Evolutionary conservation across 2,797 vertebrate genomes (phyloP), one percentile per base, ranked within the genome.

Genomic region (Chloroceryle amazona): DNA sequence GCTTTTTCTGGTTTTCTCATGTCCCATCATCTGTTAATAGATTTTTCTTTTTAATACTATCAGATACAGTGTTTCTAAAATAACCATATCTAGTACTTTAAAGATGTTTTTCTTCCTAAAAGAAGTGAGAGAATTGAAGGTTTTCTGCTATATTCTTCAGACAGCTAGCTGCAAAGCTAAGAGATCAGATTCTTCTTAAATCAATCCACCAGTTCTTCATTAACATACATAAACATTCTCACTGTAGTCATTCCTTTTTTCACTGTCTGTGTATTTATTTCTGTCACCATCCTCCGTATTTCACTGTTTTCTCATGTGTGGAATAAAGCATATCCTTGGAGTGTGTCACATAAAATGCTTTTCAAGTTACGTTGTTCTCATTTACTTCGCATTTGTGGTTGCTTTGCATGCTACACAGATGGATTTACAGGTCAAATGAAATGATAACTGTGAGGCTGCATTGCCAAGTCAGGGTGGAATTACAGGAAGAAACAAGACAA

Each of bases 371-470:
- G 8, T 52, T 86, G 71, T 26, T 83, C 86, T 81, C 10, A 2
- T 90, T 83, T 90, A 52, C 42, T 90, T 52, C 73, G 67, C 35
- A 25, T 79, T 87, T 3, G 11, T 52, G 54, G 62, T 62, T 81
- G 73, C 78, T 87, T 91, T 91, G 61, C 79, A 73, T 65, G 46
- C 72, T 88, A 57, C 80, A 65, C 67, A 94, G 67, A 73, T 33
- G 67, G 75, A 90, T 88, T 83, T 92, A 81, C 70, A 83, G 65
- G 81, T 78, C 84, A 92, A 89, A 95, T 63, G 57, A 83, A 90
- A 93, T 65, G 44, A 47, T 73, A 94, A 92, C 75, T 61, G 55
- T 33, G 55, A 90, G 54, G 65, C 66, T 75, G 58, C 74, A 41
- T 41, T 90, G 93, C 37, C 63, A 81, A 55, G 60, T 57, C 79